Conservation (phyloP, 2,113 vertebrate species). For the Condylura cristata region DNA sequence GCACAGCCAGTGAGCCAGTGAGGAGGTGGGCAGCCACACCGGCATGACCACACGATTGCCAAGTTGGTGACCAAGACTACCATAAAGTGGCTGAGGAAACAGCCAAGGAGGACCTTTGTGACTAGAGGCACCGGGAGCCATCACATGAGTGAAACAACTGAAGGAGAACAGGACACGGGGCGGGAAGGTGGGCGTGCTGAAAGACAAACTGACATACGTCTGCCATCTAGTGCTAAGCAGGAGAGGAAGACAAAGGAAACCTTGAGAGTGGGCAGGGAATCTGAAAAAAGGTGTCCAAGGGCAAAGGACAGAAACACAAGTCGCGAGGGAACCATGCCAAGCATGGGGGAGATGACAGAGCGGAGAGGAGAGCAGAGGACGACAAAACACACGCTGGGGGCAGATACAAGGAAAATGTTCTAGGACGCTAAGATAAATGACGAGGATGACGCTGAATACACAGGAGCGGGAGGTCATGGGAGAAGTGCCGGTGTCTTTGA, state of each 20-base stretch:
- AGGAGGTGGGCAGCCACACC: accelerated
- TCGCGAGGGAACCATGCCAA: neutral
- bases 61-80: neutral
- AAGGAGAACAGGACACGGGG: neutral
- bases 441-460: neutral
- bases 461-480: neutral
- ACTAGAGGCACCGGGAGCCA: neutral
- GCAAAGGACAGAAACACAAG: neutral
- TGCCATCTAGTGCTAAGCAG: conserved; percentile 4
- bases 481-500: neutral
- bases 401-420: neutral
- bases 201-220: neutral
- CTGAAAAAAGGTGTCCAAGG: neutral
- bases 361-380: neutral
- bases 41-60: accelerated
- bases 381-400: neutral
- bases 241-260: neutral
- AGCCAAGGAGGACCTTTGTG: neutral
- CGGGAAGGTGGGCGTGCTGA: neutral
- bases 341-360: neutral
- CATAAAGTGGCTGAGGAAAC: neutral
- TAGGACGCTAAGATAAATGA: neutral
- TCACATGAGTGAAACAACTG: neutral
- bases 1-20: neutral
- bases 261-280: accelerated